Evolutionary conservation across 2,797 vertebrate species (phyloP), one percentile per base, ranked within the genome.

Genomic region (Perodicticus potto): DNA sequence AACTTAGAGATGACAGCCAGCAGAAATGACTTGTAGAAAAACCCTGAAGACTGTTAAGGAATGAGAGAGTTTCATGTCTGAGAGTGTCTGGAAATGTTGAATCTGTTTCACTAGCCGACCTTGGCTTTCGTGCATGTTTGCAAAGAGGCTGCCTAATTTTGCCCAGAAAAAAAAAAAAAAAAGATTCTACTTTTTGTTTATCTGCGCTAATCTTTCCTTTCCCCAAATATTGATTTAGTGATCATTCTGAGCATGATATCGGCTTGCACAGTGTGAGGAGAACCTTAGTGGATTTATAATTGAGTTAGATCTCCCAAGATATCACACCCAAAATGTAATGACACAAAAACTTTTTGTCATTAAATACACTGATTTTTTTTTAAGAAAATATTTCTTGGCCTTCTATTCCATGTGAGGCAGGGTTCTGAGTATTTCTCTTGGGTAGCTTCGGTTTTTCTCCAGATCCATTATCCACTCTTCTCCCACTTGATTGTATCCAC

Each of bases 131-230:
- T 43, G 34, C 3, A 40, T 86, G 14, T 72, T 95, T 96, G 10
- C 93, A 37, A 86, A 80, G 11, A 93, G n/a, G 22, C 53, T 91
- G 23, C 29, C 37, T 95, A 63, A 70, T 83, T 91, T 89, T 87
- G 37, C n/a, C 53, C 3, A 69, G 65, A 80, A 94, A 92, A 87
- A 86, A 67, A 45, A 84, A 94, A 92, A 87, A 86, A 67, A 45
- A n/a, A 22, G 4, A 67, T 74, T 86, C 96, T 77, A 45, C 72
- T 81, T 94, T 90, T 80, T 94, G 13, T 49, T 95, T 94, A 4
- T 81, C 29, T 59, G 32, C 14, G 5, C 34, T 80, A 34, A 89
- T 76, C 9, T 87, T 95, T 95, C 84, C 20, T 94, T 77, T 84
- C 45, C n/a, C 23, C 37, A 91, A 83, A 45, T 89, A 88, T 43